Evolutionary conservation across 2,113 vertebrate species (phyloP).

Genomic region (Murina feae): DNA sequence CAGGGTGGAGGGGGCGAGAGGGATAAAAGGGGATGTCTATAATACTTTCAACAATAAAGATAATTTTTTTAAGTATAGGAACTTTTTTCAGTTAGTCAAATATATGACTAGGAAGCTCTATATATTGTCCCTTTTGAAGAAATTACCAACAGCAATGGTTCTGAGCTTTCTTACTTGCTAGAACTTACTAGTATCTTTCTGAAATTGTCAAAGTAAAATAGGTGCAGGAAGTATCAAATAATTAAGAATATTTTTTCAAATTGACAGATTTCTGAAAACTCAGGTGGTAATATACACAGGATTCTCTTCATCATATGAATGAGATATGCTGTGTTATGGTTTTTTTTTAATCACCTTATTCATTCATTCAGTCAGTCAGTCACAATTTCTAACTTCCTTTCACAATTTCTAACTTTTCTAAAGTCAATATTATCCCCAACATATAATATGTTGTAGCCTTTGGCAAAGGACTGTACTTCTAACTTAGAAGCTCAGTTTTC

Average conservation of each 20-base stretch:
- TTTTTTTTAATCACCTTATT: not conserved
- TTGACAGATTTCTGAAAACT: not conserved
- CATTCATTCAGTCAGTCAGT: not conserved
- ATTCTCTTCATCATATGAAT: not conserved
- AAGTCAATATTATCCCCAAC: not conserved
- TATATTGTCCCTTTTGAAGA: not conserved
- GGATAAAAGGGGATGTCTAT: no score
- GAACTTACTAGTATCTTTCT: not conserved
- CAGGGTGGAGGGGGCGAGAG: no score
- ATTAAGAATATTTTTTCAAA: conserved; percentile 17
- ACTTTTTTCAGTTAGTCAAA: not conserved
- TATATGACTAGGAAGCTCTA: not conserved
- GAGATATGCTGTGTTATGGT: not conserved
- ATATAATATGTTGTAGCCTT: not conserved
- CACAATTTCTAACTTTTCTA: not conserved
- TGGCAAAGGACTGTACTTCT: not conserved
- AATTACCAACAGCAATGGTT: not conserved
- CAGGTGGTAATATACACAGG: not conserved
- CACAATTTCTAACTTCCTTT: conserved; percentile 16
- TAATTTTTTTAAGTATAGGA: not conserved
- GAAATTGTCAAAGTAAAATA: conserved; percentile 21
- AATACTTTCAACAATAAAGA: no score
- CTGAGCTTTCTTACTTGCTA: not conserved
- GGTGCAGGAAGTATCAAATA: not conserved
- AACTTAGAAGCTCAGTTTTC: not conserved